Evolutionary conservation across 2,113 vertebrate genomes (phyloP).

Genomic region (Aegithalos caudatus): DNA sequence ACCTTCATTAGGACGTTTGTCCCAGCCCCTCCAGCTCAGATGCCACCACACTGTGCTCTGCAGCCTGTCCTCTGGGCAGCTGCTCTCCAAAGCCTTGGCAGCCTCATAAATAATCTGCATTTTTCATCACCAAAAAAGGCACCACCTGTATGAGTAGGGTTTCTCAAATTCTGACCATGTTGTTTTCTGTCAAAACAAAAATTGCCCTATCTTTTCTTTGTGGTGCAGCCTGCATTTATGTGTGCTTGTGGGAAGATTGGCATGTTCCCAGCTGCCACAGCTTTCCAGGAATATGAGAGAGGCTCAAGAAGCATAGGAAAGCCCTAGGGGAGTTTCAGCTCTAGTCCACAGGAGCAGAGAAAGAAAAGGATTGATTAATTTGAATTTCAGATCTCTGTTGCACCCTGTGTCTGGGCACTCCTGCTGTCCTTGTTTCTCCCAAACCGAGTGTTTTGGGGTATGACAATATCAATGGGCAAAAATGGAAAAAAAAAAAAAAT

Average conservation of each 20-base stretch:
- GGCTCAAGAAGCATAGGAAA: neutral
- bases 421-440: neutral
- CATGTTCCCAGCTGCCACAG: neutral
- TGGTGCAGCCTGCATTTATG: neutral
- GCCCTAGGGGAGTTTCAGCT: neutral
- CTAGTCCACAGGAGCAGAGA: neutral
- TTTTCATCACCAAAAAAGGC: neutral
- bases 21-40: fast-evolving
- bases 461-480: neutral
- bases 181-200: neutral
- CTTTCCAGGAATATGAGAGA: neutral
- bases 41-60: fast-evolving
- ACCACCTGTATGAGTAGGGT: fast-evolving
- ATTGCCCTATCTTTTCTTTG: neutral
- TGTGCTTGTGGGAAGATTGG: neutral
- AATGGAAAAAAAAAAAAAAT: neutral
- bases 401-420: fast-evolving
- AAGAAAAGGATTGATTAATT: neutral
- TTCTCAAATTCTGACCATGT: neutral
- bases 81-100: neutral
- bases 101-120: neutral
- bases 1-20: fast-evolving
- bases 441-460: neutral
- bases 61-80: neutral
- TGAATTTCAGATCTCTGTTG: neutral